Percentiles rank a stretch among this genome's conserved stretches.
These are phyloP conservation scores for Gallirallus australis DNA, from an alignment of 2,797 vertebrate species.

Conservation along the genomic window DNA sequence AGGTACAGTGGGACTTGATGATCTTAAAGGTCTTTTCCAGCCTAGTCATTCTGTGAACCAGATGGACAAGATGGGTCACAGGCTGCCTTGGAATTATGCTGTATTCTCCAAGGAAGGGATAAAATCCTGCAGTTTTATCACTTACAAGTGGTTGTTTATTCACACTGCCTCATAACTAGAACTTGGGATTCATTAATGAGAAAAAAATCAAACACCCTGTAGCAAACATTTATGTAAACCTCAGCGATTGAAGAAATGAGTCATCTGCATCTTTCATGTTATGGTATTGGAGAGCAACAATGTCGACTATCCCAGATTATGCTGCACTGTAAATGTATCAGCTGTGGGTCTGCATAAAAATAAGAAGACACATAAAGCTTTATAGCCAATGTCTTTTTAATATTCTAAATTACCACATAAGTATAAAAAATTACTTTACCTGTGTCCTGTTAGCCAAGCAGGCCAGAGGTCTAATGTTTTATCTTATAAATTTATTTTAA, in stretches of 20 bases:
- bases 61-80: neutral
- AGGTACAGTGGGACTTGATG: no score
- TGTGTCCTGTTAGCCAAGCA: neutral
- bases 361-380: neutral
- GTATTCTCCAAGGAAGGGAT: neutral
- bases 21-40: no score
- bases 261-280: neutral
- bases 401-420: constrained; percentile 25
- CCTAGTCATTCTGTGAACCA: neutral
- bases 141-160: constrained; percentile 18
- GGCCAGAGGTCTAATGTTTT: neutral
- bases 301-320: neutral
- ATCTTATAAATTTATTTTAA: constrained; percentile 3
- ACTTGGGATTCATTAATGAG: neutral
- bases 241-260: neutral
- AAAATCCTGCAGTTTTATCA: neutral
- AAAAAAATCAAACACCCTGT: neutral
- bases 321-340: neutral
- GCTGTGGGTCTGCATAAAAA: neutral
- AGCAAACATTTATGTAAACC: neutral
- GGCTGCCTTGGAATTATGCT: neutral
- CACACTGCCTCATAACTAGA: constrained; percentile 7
- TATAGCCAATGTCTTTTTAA: constrained; percentile 2
- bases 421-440: constrained; percentile 23
- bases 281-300: neutral